phyloP scores from a whole-genome alignment of 2,113 vertebrate genomes.

The Corydoras sp. region DNA sequence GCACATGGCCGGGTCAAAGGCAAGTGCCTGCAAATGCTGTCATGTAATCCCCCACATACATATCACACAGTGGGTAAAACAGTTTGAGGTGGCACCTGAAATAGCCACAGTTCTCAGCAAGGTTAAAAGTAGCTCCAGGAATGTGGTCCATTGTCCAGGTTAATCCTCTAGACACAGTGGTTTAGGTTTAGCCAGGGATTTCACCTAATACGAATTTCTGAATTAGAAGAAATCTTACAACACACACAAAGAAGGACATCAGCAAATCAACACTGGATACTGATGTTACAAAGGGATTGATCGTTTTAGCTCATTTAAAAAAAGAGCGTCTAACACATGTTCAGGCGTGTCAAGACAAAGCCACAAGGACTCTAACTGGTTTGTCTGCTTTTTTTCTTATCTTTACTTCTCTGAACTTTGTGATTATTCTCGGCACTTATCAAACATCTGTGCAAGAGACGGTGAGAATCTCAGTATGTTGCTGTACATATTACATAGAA shows the following conservation, averaged over 20 bases:
- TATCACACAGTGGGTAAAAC: conserved; percentile 34
- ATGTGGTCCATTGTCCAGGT: conserved; percentile 17
- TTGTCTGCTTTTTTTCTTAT: conserved; percentile 27
- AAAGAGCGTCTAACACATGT: conserved; percentile 1
- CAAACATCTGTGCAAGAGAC: neutral
- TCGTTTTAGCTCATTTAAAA: neutral
- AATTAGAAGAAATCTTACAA: no score
- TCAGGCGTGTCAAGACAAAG: conserved; percentile 19
- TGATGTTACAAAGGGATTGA: conserved; percentile 17
- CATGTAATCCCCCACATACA: conserved; percentile 58
- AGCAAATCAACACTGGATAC: neutral
- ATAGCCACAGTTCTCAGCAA: conserved; percentile 58
- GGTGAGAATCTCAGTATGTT: no score
- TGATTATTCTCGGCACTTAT: conserved; percentile 7
- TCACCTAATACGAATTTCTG: no score
- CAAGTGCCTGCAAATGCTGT: conserved; percentile 53
- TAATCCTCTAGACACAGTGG: conserved; percentile 1
- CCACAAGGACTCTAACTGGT: conserved; percentile 29
- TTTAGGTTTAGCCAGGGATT: no score
- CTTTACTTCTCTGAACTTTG: conserved; percentile 12
- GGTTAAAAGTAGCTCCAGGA: conserved; percentile 45
- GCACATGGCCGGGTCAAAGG: conserved; percentile 58
- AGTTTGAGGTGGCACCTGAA: conserved; percentile 51
- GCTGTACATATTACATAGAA: no score
- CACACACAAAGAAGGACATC: neutral